A percentile compares a stretch with the other conserved stretches of the same genome.
Conservation (phyloP, 2,888 invertebrate species). For the Lucinisca nassula region DNA sequence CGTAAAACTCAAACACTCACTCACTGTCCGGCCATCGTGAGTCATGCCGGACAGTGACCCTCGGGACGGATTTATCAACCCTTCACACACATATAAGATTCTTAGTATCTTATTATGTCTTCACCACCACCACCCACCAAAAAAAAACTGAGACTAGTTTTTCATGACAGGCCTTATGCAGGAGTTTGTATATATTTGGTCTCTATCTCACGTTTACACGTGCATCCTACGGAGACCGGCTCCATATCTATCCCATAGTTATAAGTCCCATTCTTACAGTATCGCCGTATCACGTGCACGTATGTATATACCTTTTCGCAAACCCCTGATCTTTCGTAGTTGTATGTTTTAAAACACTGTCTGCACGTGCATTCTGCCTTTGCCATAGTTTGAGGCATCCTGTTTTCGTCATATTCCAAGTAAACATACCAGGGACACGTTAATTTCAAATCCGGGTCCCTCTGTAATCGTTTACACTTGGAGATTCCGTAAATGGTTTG, state of each 20-base stretch:
- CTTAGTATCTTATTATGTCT: too few relatives aligned
- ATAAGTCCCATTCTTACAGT: background rate
- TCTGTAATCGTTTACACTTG: background rate
- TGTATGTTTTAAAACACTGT: conserved; percentile 14
- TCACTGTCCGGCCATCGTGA: too few relatives aligned
- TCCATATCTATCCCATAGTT: background rate
- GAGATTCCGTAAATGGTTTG: background rate
- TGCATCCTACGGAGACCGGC: background rate
- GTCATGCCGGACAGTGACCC: too few relatives aligned
- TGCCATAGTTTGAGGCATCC: conserved; percentile 21
- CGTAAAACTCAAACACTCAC: too few relatives aligned
- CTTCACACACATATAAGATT: too few relatives aligned
- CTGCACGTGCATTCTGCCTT: conserved; percentile 34
- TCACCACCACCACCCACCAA: too few relatives aligned
- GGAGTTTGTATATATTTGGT: background rate
- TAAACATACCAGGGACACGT: conserved; percentile 40
- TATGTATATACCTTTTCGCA: background rate
- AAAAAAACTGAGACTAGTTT: too few relatives aligned
- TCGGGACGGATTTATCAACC: too few relatives aligned
- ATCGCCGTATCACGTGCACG: background rate
- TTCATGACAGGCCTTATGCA: too few relatives aligned
- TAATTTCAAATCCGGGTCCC: background rate
- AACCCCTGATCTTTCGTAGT: background rate
- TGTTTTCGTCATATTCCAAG: conserved; percentile 21
- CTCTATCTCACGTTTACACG: background rate